Base-by-base conservation (phyloP, 2,797 vertebrate genomes). In the Chromis chromis region DNA sequence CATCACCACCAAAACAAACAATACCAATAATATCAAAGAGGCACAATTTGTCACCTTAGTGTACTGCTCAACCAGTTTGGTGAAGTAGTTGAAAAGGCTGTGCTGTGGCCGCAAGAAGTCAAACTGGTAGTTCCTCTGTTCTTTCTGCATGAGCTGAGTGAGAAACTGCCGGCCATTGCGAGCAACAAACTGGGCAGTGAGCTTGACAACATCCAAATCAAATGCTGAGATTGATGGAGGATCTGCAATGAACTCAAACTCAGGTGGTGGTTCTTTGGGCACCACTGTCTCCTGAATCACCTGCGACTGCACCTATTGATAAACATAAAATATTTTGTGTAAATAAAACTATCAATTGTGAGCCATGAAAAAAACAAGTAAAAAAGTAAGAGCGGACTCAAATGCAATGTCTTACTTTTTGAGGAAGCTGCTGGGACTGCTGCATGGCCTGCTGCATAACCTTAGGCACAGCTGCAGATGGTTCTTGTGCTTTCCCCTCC, bases 51-150 rank as follows among this genome's bases (percentile, higher is more conserved):
- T 56, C 79, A 98, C 98, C 97, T 99, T 99, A 1, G 98, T 99
- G 83, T 99, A 99, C 91, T 99, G 98, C 28, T 99, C 98, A 62
- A 99, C 98, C 85, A 99, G 94, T 89, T 99, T 99, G 27, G 98
- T 99, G 86, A 99, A 99, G 88, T 99, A 99, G 92, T 99, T 98
- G 86, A 99, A 99, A 49, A 99, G 97, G 76, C 98, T 99, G 94
- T 99, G 98, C 86, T 99, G 98, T 0, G 98, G 98, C 3, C 98
- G 94, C 62, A 99, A 94, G 82, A 99, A 99, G 86, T 99, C 98
- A 87, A 99, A 99, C 88, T 99, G 98, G 83, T 98, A 99, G 94
- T 99, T 99, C 81, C 98, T 96, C 93, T 99, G 98, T 75, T 99
- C 98, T 55, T 99, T 99, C 92, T 99, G 98, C 98, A 99, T 99